These are phyloP conservation scores for Oxyura jamaicensis DNA, from an alignment of 2,113 vertebrate genomes.

Conservation along the genomic window DNA sequence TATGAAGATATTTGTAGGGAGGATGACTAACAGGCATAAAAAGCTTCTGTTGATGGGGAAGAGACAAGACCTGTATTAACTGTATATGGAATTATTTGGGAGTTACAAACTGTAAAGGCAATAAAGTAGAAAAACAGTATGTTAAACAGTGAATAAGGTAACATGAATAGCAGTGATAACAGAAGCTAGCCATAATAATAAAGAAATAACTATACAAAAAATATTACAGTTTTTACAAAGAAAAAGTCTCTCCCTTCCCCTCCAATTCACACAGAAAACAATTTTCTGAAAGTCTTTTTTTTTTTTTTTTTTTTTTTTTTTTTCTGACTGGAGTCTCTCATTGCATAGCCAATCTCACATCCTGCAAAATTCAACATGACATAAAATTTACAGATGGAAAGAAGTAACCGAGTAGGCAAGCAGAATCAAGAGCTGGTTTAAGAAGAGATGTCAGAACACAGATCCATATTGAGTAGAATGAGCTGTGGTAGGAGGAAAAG, in stretches of 20 bases:
- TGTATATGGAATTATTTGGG: background rate
- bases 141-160: background rate
- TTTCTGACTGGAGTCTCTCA: background rate
- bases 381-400: background rate
- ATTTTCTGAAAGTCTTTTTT: background rate
- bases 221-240: background rate
- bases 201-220: background rate
- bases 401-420: background rate
- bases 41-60: background rate
- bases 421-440: background rate
- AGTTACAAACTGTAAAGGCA: background rate
- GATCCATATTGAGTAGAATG: background rate
- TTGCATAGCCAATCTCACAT: background rate
- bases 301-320: background rate
- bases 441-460: background rate
- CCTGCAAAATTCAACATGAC: background rate
- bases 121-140: background rate
- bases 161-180: background rate
- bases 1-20: background rate
- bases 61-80: background rate
- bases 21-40: background rate
- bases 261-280: rapidly evolving
- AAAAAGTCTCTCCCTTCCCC: background rate
- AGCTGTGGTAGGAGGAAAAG: background rate
- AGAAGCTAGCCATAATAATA: background rate